These are phyloP conservation scores for Anorthoa munda DNA, from an alignment of 2,888 invertebrate species.

Conservation along the genomic window DNA sequence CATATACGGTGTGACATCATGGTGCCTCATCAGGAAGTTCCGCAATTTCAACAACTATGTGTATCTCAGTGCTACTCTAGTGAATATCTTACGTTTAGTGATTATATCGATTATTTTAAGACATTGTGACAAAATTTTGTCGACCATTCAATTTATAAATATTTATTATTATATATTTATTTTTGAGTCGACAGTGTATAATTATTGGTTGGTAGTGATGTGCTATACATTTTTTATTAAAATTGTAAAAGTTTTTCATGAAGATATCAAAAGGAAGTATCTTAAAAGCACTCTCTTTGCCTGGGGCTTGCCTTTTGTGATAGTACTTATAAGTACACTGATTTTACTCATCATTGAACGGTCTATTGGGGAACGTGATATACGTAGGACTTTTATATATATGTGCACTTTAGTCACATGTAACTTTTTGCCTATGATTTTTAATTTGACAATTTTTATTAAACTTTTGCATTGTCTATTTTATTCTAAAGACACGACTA, in stretches of 20 bases:
- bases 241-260: slow-evolving; percentile 36
- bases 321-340: slow-evolving; percentile 1
- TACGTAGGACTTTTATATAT: background rate
- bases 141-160: background rate
- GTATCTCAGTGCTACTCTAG: slow-evolving; percentile 36
- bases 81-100: slow-evolving; percentile 35
- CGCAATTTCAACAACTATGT: slow-evolving; percentile 50
- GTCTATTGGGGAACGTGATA: background rate
- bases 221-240: slow-evolving; percentile 38
- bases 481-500: background rate
- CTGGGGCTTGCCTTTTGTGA: slow-evolving; percentile 33
- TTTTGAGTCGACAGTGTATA: slow-evolving; percentile 14
- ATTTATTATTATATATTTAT: slow-evolving; percentile 2
- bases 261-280: slow-evolving; percentile 19
- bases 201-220: slow-evolving; percentile 42
- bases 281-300: slow-evolving; percentile 35
- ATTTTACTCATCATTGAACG: slow-evolving; percentile 21
- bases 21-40: slow-evolving; percentile 37
- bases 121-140: background rate
- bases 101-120: slow-evolving; percentile 9
- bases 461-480: slow-evolving; percentile 25
- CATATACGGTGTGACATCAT: slow-evolving; percentile 45
- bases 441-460: slow-evolving; percentile 30
- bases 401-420: background rate
- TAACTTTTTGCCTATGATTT: slow-evolving; percentile 16